A percentile compares a stretch with the other conserved stretches of the same genome.
Evolutionary conservation across 2,113 vertebrate genomes (phyloP).

Genomic region (Gallinago media): DNA sequence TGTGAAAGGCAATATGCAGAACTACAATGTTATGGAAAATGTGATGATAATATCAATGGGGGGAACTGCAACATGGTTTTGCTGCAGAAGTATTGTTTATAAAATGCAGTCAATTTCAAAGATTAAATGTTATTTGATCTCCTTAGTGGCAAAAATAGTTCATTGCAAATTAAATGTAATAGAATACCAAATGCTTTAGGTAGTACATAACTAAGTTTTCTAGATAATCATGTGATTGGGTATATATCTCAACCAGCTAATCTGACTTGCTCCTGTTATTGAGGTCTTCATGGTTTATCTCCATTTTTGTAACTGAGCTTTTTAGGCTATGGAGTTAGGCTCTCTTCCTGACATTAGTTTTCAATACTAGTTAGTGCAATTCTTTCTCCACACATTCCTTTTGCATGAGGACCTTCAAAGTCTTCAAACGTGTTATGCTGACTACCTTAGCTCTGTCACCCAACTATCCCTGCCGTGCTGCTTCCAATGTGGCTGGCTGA

Average conservation of each 20-base stretch:
- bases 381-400: not conserved
- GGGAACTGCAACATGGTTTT: not conserved
- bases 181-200: not conserved
- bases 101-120: not conserved
- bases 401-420: not conserved
- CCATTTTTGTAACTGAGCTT: not conserved
- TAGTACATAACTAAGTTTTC: not conserved
- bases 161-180: not conserved
- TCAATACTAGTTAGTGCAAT: fast-evolving
- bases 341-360: not conserved
- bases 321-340: not conserved
- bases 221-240: not conserved
- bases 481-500: not conserved
- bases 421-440: fast-evolving
- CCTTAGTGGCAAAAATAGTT: not conserved
- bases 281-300: not conserved
- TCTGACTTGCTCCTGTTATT: not conserved
- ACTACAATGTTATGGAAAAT: not conserved
- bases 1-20: not conserved
- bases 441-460: not conserved
- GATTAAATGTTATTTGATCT: not conserved
- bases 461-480: fast-evolving
- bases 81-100: not conserved
- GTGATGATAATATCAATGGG: not conserved
- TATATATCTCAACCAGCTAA: not conserved